Base-by-base conservation (phyloP, 2,888 invertebrate species). In the Rhagophthalmus giganteus region DNA sequence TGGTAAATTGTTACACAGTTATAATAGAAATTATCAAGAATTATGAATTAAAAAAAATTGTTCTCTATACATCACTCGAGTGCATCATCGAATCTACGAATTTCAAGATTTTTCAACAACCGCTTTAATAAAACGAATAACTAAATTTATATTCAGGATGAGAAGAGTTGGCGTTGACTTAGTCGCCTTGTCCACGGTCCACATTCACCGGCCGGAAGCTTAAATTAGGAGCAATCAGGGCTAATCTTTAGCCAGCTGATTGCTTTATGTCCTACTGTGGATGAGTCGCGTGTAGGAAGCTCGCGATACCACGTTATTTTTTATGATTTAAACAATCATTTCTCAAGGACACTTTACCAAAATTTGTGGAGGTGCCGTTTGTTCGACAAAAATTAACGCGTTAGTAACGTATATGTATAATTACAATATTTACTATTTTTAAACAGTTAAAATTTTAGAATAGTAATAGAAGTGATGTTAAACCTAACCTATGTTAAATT, bases 171-270 rank as follows among this genome's bases (percentile, higher is more conserved):
- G 44, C 53, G 47, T 46, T 54, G 39, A 37, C 46, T 47, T 34
- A 10, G 32, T 52, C 46, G 40, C 39, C 39, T 16, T 28, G 44
- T 46, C 41, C 33, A 49, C 42, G 54, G 39, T 53, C 60, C 57
- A 57, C 57, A 59, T 63, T 61, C 56, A 53, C 60, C 54, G 64
- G 68, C 68, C 72, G 74, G 74, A 74, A 74, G 70, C 64, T 67
- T 60, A 66, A 74, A 74, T 74, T 74, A 74, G 71, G 72, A 72
- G 67, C 73, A 74, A 74, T 74, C 74, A 74, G 62, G 69, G 67
- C 70, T 71, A 74, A 74, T 74, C 71, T 71, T 67, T 66, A 68
- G 71, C 72, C 74, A 73, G 73, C 74, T 74, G 74, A 74, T 73
- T 73, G 66, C 66, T 70, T 70, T 68, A 71, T 70, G 70, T 68